A percentile compares a stretch with the other conserved stretches of the same genome.
These are phyloP conservation scores for Gobionotothen gibberifrons DNA, from an alignment of 2,797 vertebrate species.

Conservation along the genomic window DNA sequence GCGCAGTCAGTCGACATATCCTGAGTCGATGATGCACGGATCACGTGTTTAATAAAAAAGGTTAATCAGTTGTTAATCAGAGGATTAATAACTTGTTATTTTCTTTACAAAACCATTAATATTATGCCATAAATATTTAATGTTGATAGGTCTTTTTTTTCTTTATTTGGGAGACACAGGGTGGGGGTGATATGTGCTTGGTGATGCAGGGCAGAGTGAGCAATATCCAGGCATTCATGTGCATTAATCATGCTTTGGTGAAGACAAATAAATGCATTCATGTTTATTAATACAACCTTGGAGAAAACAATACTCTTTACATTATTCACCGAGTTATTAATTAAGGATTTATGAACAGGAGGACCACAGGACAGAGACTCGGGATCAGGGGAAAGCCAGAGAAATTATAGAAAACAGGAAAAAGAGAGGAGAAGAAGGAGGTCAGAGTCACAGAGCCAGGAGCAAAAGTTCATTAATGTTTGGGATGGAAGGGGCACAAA, in stretches of 20 bases:
- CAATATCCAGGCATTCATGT: slow-evolving; percentile 85
- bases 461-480: slow-evolving; percentile 76
- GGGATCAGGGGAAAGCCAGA: slow-evolving; percentile 21
- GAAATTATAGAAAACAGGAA: background rate
- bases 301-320: slow-evolving; percentile 89
- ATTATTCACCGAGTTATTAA: slow-evolving; percentile 88
- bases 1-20: slow-evolving; percentile 85
- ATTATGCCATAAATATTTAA: slow-evolving; percentile 90
- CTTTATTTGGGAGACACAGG: slow-evolving; percentile 58
- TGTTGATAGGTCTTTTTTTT: slow-evolving; percentile 82
- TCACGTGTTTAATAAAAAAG: slow-evolving; percentile 89
- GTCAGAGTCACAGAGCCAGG: slow-evolving; percentile 65
- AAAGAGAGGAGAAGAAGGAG: slow-evolving; percentile 46
- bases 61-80: slow-evolving; percentile 91
- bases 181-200: slow-evolving; percentile 65
- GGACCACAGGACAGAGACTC: slow-evolving; percentile 65
- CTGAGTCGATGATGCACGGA: slow-evolving; percentile 86
- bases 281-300: slow-evolving; percentile 90
- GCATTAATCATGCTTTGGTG: slow-evolving; percentile 89
- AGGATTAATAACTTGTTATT: slow-evolving; percentile 90
- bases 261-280: slow-evolving; percentile 89
- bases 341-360: slow-evolving; percentile 83
- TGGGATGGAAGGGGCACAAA: slow-evolving; percentile 44
- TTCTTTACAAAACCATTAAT: slow-evolving; percentile 90
- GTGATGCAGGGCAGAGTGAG: slow-evolving; percentile 80